Evolutionary conservation across 2,113 vertebrate genomes (phyloP), one percentile per base, ranked within the genome.

Genomic region (Egretta garzetta): DNA sequence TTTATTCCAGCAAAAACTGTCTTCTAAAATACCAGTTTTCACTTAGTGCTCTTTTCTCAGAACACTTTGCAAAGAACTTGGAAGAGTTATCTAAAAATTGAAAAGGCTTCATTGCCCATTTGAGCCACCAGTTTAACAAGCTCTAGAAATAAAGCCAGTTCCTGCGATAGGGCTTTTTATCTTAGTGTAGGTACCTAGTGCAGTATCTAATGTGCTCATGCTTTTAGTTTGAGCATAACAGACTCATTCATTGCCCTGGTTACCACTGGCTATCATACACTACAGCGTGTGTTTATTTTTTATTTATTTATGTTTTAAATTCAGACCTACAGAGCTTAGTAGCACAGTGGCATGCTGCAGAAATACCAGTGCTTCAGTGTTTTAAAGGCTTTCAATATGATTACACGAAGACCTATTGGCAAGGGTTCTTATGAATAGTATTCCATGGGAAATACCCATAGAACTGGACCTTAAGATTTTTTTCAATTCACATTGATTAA

Each of bases 241-340:
- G 52, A 28, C 5, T n/a, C 27, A 62, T 89, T 95, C 45, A 50
- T 28, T 56, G 28, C 18, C 35, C 23, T 47, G 14, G 41, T 56
- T 68, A 18, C 12, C 53, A 33, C 24, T 66, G 22, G 30, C 21
- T 84, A n/a, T 50, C 75, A 18, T 17, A 19, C 2, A 1, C 27
- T 53, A 58, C 9, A 80, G 6, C 0, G 0, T 55, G 26, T 3
- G 0, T 49, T 47, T 43, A 35, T 39, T 66, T 87, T 58, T 81
- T 71, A 67, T 55, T 60, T 39, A 60, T 43, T 55, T 91, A 41
- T 39, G 4, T 64, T 80, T 88, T 53, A 52, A 75, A 59, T 86
- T 76, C 19, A 67, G 24, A 85, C 11, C 4, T 37, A 66, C 86
- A 86, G 28, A 90, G 32, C 10, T 59, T 41, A 49, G 18, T 68